Base-by-base conservation (phyloP, 2,113 vertebrate species). In the Chauna torquata region DNA sequence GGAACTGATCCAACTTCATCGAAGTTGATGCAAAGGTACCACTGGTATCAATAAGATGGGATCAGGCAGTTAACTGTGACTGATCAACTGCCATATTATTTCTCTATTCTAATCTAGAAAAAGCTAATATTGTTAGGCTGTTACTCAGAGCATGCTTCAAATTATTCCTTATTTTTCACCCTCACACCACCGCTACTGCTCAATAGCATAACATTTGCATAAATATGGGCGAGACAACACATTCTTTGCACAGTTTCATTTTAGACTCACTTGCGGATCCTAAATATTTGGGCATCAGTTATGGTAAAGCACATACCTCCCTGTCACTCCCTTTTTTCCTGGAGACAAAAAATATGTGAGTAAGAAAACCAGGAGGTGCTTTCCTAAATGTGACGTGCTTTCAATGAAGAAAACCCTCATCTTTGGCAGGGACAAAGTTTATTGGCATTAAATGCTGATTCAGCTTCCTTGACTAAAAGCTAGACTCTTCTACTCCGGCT, bases 181-280 rank as follows among this genome's bases (percentile, higher is more conserved):
- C 66, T 70, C 57, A 38, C 42, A 57, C 14, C 36, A 59, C 74
- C 79, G 88, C 36, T 24, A 92, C 69, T 94, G 54, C 81, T 54
- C 91, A 95, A 75, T 27, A 93, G 40, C 25, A 52, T 44, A 88
- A 68, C 40, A 91, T 75, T 88, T 92, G 92, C 74, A 91, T 88
- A 89, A 82, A 75, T 61, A 92, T 4, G 52, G 47, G 61, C 7
- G 6, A 91, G 40, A 82, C 65, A 79, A 94, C 32, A 50, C 52
- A 57, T 86, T 84, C 92, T 86, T 86, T 69, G 47, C 80, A 84
- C 3, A 4, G 77, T 84, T 95, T 91, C 50, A 23, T 79, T 89
- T 93, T 92, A 0, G 0, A 83, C 65, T 92, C 61, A 45, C 45
- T 50, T 17, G 20, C 45, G 61, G 80, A 83, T 76, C 52, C 66